Conservation (phyloP, 2,888 invertebrate species). For the Sthenelais limicola region DNA sequence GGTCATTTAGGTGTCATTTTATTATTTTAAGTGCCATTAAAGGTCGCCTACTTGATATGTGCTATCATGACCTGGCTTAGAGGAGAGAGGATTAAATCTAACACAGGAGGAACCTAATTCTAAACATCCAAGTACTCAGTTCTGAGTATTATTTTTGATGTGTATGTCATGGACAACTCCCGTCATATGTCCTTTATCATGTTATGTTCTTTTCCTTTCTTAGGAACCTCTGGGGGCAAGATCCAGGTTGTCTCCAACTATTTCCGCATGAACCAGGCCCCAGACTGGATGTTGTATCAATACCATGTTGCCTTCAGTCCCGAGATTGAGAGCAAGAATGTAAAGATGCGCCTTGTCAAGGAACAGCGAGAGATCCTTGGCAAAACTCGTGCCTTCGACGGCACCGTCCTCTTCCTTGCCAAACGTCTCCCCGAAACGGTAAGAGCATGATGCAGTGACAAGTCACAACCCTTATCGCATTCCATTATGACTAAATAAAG, state of each 20-base stretch:
- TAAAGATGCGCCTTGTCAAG: conserved; percentile 62
- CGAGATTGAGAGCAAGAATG: conserved; percentile 59
- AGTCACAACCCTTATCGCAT: no score
- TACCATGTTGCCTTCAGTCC: conserved; percentile 70
- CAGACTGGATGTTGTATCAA: conserved; percentile 64
- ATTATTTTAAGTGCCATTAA: no score
- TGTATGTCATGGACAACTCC: no score
- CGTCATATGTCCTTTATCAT: background rate
- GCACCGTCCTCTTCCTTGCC: conserved; percentile 65
- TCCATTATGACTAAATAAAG: no score
- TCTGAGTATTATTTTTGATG: no score
- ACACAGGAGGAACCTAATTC: no score
- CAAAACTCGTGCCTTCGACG: conserved; percentile 66
- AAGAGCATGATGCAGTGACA: conserved; percentile 25
- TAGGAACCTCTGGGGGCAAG: conserved; percentile 60
- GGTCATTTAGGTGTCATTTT: no score
- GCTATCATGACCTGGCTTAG: no score
- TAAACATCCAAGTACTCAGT: no score
- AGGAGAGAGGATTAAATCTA: no score
- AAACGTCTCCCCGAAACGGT: conserved; percentile 60
- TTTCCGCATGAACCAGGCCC: conserved; percentile 58
- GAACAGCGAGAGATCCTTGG: conserved; percentile 61
- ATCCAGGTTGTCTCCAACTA: conserved; percentile 61
- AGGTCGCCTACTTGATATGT: no score
- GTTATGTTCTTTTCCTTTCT: conserved; percentile 1